Evolutionary conservation across 2,113 vertebrate genomes (phyloP).

Genomic region (Bostrychus sinensis): DNA sequence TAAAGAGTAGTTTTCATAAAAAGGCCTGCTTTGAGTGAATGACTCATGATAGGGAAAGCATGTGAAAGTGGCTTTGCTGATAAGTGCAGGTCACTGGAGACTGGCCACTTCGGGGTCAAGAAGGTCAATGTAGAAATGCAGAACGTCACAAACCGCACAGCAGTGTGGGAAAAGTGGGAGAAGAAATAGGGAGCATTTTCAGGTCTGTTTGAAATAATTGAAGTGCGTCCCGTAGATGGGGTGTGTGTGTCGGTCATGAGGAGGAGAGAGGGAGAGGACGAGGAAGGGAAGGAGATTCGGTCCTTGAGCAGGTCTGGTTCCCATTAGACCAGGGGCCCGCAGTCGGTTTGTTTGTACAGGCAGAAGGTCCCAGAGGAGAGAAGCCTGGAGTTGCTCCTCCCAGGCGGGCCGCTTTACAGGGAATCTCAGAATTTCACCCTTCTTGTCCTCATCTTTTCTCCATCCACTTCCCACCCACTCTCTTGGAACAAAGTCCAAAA

Average conservation of each 20-base stretch:
- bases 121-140: slow-evolving; percentile 56
- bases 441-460: slow-evolving; percentile 32
- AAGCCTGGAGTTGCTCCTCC: slow-evolving; percentile 72
- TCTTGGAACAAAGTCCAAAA: slow-evolving; percentile 67
- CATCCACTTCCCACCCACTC: slow-evolving; percentile 59
- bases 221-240: slow-evolving; percentile 76
- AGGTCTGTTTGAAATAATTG: slow-evolving; percentile 83
- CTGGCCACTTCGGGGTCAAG: slow-evolving; percentile 57
- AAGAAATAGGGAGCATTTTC: slow-evolving; percentile 74
- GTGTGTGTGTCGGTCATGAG: slow-evolving; percentile 52
- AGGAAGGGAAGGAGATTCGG: slow-evolving; percentile 46
- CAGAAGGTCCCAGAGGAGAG: slow-evolving; percentile 75
- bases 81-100: slow-evolving; percentile 53
- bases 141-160: slow-evolving; percentile 41
- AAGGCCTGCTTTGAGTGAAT: neutral
- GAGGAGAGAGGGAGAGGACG: slow-evolving; percentile 6
- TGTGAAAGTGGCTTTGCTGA: slow-evolving; percentile 54
- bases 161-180: slow-evolving; percentile 70
- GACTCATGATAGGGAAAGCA: slow-evolving; percentile 48
- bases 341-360: slow-evolving; percentile 78
- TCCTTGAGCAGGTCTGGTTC: slow-evolving; percentile 79
- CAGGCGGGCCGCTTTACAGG: slow-evolving; percentile 46
- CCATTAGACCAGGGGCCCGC: slow-evolving; percentile 80
- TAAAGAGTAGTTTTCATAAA: neutral
- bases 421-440: slow-evolving; percentile 68